Conservation (phyloP, 2,113 vertebrate genomes). For the Stegostoma tigrinum region DNA sequence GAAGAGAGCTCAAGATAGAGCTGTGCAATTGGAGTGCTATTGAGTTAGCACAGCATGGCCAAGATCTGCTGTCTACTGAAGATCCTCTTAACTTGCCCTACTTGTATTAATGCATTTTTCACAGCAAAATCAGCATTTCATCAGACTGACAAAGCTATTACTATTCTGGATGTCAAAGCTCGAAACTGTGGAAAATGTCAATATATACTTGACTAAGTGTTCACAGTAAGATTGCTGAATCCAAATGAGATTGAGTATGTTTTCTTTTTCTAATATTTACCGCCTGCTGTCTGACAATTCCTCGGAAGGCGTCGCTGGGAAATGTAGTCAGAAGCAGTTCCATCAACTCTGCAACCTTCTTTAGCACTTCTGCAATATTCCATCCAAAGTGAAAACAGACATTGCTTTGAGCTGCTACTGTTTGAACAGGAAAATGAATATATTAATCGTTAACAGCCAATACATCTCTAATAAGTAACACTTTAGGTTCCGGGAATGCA, state of each 20-base stretch:
- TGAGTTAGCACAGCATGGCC: neutral
- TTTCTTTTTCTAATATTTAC: neutral
- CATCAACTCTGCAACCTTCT: neutral
- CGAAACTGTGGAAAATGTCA: neutral
- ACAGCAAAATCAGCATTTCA: neutral
- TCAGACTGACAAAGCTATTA: neutral
- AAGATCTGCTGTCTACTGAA: neutral
- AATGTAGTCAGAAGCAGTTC: neutral
- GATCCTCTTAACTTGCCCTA: neutral
- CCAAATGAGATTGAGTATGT: neutral
- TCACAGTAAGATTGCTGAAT: neutral
- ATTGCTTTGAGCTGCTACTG: neutral
- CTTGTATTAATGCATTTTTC: neutral
- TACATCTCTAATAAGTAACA: neutral
- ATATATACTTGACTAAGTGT: neutral
- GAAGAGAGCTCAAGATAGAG: neutral
- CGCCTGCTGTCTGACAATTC: neutral
- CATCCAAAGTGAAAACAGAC: neutral
- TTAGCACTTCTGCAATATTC: neutral
- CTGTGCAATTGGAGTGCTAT: neutral
- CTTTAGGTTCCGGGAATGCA: neutral
- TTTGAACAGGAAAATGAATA: neutral
- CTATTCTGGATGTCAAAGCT: neutral
- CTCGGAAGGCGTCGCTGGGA: neutral
- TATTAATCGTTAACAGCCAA: neutral